Evolutionary conservation across 2,113 vertebrate genomes (phyloP), one percentile per base, ranked within the genome.

Genomic region (Barbus barbus): DNA sequence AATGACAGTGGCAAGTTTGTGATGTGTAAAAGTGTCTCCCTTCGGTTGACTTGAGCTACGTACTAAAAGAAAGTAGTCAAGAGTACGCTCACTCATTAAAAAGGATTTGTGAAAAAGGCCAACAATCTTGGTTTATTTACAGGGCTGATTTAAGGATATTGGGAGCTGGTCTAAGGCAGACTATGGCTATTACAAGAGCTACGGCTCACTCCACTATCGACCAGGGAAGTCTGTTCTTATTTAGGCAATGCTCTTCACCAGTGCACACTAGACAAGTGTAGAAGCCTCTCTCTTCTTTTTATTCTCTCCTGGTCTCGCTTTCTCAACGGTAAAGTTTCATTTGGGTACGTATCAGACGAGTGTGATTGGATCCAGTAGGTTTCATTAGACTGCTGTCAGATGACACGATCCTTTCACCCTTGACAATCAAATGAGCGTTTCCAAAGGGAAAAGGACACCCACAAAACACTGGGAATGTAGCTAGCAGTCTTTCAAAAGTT

Each of bases 141-240:
- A 20, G 41, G 46, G 82, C 36, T 75, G 85, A 76, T 84, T 80
- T 69, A 53, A 53, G 77, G 77, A 56, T 48, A 76, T 76, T 60
- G 78, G 60, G 79, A 74, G 51, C 67, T 33, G 36, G 72, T 36
- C 71, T 60, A 36, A 82, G 72, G 53, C 56, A 22, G 44, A 67
- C 69, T 33, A 14, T 4, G 7, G 46, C 58, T 33, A 72, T 81
- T 72, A 58, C 36, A 24, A 69, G 60, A 83, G 76, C n/a, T 31
- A 6, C 11, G 63, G 72, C 63, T 84, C n/a, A 48, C 28, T 81
- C 48, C 41, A 36, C 60, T 85, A 74, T 86, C 48, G 77, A 86
- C 81, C 80, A 80, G 75, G 13, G 28, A 33, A 58, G 84, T 81
- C 82, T 38, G 63, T 74, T 88, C 41, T 84, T 56, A 84, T 88